Evolutionary conservation across 1,140 invertebrate genomes (phyloP), one percentile per base, ranked within the genome.

Genomic region (Drosophila pandora): DNA sequence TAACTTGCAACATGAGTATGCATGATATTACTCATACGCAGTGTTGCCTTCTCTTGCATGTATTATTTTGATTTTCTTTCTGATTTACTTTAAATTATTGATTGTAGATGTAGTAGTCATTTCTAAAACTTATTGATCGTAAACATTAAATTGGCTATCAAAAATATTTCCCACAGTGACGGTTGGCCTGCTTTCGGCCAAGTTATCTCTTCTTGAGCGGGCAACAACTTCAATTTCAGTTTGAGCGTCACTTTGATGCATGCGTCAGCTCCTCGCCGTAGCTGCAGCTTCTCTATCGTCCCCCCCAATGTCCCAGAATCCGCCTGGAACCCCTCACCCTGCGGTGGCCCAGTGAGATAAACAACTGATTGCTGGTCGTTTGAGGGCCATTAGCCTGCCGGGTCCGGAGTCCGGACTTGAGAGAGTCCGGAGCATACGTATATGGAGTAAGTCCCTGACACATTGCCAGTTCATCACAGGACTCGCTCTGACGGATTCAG

Each of bases 381-480:
- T 87, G 83, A 70, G 74, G 63, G 71, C 84, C 83, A 87, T 87
- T 87, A 87, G 75, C 68, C 78, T 60, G 65, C 52, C 59, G 25
- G 50, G 60, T 28, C 25, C 30, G 61, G 60, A 43, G 45, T 52
- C 23, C 6, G 41, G 28, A 25, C 45, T 48, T 23, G 17, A 61
- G 48, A 53, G 45, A 61, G 58, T 63, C 62, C 61, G 47, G 32
- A 37, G 48, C 41, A 22, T 62, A 64, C 47, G 65, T 61, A 48
- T 56, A 60, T 41, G 49, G 62, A 63, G 41, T 56, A 21, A 47
- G 43, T 47, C 21, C 60, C 71, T 67, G 83, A 88, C 83, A 87
- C 83, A 88, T 87, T 87, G 82, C 83, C 83, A 87, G 83, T 87
- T 87, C 83, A 88, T 87, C 83, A 88, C 79, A 76, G 39, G 60